These are phyloP conservation scores for Chromobotia macracanthus DNA, from an alignment of 2,797 vertebrate species.

Conservation along the genomic window DNA sequence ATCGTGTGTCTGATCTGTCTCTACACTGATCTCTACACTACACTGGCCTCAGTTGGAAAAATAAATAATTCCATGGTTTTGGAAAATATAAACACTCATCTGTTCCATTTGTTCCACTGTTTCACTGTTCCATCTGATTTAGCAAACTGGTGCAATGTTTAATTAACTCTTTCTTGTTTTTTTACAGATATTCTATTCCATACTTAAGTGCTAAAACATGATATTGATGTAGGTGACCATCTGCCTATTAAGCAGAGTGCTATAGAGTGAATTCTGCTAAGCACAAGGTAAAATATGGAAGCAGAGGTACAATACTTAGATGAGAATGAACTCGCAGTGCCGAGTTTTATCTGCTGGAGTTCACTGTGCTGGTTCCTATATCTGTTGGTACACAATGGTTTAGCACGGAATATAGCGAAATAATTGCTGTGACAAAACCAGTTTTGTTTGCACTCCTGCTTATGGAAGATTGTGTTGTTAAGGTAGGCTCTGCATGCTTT, in stretches of 20 bases:
- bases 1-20: too few relatives aligned
- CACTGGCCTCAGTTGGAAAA: too few relatives aligned
- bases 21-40: too few relatives aligned
- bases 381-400: background rate
- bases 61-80: conserved; percentile 18
- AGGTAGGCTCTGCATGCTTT: background rate
- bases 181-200: background rate
- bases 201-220: background rate
- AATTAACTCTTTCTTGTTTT: background rate
- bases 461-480: background rate
- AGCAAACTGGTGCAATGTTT: background rate
- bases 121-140: too few relatives aligned
- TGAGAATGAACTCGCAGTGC: too few relatives aligned
- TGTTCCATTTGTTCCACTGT: background rate
- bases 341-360: background rate
- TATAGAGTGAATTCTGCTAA: background rate
- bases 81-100: background rate
- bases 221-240: conserved; percentile 4
- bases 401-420: background rate
- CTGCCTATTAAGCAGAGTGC: too few relatives aligned
- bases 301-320: background rate
- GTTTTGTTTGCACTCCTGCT: background rate
- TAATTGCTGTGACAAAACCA: background rate
- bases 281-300: background rate
- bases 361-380: background rate